A percentile compares a stretch with the other conserved stretches of the same genome.
Conservation (phyloP, 2,888 invertebrate genomes). For the Spialia ferax region DNA sequence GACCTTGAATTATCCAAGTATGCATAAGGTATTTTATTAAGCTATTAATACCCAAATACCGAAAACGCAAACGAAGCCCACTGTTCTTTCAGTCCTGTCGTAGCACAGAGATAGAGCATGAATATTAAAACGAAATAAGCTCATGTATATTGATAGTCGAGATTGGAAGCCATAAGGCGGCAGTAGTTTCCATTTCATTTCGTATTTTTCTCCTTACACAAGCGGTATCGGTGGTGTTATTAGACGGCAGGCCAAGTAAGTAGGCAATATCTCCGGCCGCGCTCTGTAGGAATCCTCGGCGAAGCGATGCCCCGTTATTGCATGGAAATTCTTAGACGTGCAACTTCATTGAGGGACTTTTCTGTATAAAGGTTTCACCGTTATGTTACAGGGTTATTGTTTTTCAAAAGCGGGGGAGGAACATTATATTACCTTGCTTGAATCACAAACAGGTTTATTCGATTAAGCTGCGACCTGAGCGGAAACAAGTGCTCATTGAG, state of each 20-base stretch:
- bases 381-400: slow-evolving; percentile 82
- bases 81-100: slow-evolving; percentile 33
- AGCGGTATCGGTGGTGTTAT: slow-evolving; percentile 81
- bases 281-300: slow-evolving; percentile 71
- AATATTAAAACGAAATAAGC: slow-evolving; percentile 62
- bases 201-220: slow-evolving; percentile 78
- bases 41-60: not conserved
- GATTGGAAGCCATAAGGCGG: slow-evolving; percentile 76
- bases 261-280: slow-evolving; percentile 81
- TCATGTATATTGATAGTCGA: slow-evolving; percentile 62
- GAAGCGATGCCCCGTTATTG: slow-evolving; percentile 78
- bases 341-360: slow-evolving; percentile 83
- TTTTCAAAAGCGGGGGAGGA: slow-evolving; percentile 78
- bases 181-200: slow-evolving; percentile 77
- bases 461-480: slow-evolving; percentile 57
- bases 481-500: slow-evolving; percentile 23
- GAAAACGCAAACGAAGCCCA: not conserved
- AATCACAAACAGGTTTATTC: slow-evolving; percentile 77
- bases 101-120: slow-evolving; percentile 43
- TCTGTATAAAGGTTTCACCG: slow-evolving; percentile 79
- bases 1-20: not conserved
- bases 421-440: slow-evolving; percentile 75
- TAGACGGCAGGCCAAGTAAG: slow-evolving; percentile 81
- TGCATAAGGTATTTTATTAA: not conserved
- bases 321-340: slow-evolving; percentile 84